Evolutionary conservation across 2,888 invertebrate species (phyloP).

Genomic region (Gerosis bhagava): DNA sequence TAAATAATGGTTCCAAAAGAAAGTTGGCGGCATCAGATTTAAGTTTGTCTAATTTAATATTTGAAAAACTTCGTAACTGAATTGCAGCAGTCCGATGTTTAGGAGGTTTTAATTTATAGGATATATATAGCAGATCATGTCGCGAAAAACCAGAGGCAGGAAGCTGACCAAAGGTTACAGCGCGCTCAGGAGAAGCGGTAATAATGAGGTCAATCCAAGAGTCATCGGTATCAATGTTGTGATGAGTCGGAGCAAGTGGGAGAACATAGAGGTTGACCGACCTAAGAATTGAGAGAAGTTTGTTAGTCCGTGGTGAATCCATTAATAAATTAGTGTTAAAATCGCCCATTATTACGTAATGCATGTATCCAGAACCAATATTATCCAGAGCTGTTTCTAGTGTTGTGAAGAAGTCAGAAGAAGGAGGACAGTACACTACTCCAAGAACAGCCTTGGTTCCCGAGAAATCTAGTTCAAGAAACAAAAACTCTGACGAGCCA

Average conservation of each 20-base stretch:
- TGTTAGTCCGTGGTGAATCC: background rate
- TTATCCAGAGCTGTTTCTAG: slow-evolving; percentile 3
- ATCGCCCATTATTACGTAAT: too few relatives aligned
- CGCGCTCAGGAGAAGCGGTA: background rate
- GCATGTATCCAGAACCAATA: too few relatives aligned
- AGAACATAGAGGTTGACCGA: background rate
- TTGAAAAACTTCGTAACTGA: background rate
- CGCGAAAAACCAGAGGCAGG: background rate
- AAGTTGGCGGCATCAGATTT: background rate
- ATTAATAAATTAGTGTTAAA: too few relatives aligned
- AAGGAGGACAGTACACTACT: slow-evolving; percentile 7
- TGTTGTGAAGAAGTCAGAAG: background rate
- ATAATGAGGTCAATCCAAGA: slow-evolving; percentile 3
- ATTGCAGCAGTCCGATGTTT: background rate
- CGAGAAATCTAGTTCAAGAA: background rate
- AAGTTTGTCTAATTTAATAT: background rate
- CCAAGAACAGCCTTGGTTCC: too few relatives aligned
- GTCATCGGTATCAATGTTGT: background rate
- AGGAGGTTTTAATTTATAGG: background rate
- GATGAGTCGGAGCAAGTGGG: background rate
- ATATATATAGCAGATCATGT: background rate
- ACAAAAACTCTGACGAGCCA: background rate
- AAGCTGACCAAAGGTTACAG: background rate
- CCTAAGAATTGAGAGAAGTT: background rate
- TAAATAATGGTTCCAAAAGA: background rate